phyloP scores from a whole-genome alignment of 2,113 vertebrate species.

The Nestor notabilis region DNA sequence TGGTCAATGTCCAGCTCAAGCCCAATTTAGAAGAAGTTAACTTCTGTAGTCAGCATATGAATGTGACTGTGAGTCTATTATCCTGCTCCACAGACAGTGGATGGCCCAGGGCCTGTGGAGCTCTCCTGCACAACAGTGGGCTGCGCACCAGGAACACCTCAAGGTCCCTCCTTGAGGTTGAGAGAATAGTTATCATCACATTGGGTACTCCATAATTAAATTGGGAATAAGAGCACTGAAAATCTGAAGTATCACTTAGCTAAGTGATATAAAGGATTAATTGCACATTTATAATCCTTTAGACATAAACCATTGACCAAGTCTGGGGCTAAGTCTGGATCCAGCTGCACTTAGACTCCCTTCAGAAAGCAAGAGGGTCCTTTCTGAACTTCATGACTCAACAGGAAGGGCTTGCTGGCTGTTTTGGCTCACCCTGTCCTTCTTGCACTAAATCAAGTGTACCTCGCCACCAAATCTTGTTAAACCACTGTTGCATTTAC shows the following conservation, averaged over 20 bases:
- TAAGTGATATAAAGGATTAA: not conserved
- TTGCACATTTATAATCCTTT: not conserved
- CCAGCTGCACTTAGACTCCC: not conserved
- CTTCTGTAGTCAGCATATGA: not conserved
- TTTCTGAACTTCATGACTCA: not conserved
- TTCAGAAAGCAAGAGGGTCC: not conserved
- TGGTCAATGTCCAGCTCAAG: not conserved
- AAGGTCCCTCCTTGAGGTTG: not conserved
- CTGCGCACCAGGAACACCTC: not conserved
- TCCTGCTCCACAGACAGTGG: not conserved
- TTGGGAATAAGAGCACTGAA: not conserved
- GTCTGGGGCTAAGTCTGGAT: not conserved
- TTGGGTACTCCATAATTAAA: not conserved
- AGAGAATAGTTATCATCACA: not conserved
- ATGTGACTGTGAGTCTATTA: not conserved
- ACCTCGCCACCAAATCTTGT: not conserved
- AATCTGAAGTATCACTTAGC: not conserved
- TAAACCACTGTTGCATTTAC: not conserved
- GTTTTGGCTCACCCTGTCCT: not conserved
- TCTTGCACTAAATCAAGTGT: not conserved
- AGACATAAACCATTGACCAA: not conserved
- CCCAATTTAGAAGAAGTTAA: not conserved
- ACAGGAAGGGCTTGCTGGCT: not conserved
- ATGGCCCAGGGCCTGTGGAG: not conserved
- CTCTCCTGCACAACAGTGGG: not conserved